Conservation (phyloP, 2,797 vertebrate species). For the Pseudochaenichthys georgianus region DNA sequence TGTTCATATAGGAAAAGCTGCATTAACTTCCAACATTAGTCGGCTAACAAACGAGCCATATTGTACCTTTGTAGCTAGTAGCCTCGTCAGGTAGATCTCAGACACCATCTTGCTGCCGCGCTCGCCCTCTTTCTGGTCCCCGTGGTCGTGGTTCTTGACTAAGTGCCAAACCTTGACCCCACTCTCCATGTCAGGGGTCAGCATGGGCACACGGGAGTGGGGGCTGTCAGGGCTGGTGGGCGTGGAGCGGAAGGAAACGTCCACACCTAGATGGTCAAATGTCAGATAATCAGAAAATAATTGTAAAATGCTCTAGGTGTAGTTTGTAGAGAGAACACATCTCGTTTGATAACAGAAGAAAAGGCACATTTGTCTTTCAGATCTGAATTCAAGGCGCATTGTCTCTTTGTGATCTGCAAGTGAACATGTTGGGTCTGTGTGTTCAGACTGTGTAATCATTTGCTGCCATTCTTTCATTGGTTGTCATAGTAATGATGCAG, state of each 20-base stretch:
- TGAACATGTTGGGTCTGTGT: constrained; percentile 26
- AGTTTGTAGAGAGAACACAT: constrained; percentile 1
- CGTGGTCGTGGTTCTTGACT: constrained; percentile 97
- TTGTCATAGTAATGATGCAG: constrained; percentile 52
- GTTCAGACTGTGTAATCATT: constrained; percentile 38
- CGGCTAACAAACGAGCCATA: too few species aligned
- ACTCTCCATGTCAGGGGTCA: constrained; percentile 95
- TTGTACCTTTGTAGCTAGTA: constrained; percentile 93
- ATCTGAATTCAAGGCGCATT: constrained; percentile 17
- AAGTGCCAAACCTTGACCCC: constrained; percentile 97
- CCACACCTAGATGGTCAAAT: constrained; percentile 73
- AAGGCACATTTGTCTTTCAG: constrained; percentile 5
- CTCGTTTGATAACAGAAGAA: not conserved
- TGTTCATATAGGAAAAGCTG: too few species aligned
- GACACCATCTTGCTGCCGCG: constrained; percentile 98
- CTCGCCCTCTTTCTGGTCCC: constrained; percentile 96
- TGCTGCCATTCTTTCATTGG: constrained; percentile 39
- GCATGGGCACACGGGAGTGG: constrained; percentile 94
- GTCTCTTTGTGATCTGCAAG: constrained; percentile 5
- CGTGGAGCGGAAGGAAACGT: constrained; percentile 93
- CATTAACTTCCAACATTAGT: too few species aligned
- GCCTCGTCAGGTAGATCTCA: constrained; percentile 95
- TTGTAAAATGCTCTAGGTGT: constrained; percentile 1
- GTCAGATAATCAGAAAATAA: not conserved
- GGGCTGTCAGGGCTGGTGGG: constrained; percentile 95